phyloP scores from a whole-genome alignment of 1,140 invertebrate genomes.

The Lordiphosa mommai region DNA sequence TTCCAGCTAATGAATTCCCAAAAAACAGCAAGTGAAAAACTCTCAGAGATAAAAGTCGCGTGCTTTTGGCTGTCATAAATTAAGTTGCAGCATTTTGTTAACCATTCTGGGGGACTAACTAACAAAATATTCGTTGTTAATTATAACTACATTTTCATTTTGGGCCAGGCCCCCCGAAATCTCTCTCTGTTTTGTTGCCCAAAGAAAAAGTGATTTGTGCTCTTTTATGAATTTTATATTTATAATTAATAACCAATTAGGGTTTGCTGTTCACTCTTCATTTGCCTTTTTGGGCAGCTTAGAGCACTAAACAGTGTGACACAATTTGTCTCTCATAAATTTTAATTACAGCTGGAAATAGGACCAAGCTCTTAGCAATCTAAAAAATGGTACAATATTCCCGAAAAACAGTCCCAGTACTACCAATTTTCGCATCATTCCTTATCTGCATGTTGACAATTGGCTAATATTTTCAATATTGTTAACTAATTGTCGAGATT shows the following conservation, averaged over 20 bases:
- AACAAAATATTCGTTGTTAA: constrained; percentile 48
- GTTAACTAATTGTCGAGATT: too few relatives aligned
- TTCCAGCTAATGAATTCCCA: constrained; percentile 46
- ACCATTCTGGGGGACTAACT: constrained; percentile 18
- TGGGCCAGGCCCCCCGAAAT: constrained; percentile 3
- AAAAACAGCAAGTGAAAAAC: constrained; percentile 44
- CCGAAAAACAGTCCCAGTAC: too few relatives aligned
- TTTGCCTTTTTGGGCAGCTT: too few relatives aligned
- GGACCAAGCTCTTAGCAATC: too few relatives aligned
- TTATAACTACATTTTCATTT: constrained; percentile 55
- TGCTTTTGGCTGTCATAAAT: constrained; percentile 45
- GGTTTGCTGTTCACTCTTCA: neutral
- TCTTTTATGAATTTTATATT: constrained; percentile 26
- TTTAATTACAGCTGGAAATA: too few relatives aligned
- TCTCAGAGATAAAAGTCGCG: constrained; percentile 56
- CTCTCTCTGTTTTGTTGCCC: constrained; percentile 29
- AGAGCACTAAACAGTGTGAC: too few relatives aligned
- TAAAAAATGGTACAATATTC: too few relatives aligned
- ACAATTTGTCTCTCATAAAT: too few relatives aligned
- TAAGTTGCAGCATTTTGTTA: constrained; percentile 38
- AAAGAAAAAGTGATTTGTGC: constrained; percentile 34
- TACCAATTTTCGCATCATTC: too few relatives aligned
- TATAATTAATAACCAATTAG: constrained; percentile 27
- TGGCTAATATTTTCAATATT: too few relatives aligned
- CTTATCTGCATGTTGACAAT: too few relatives aligned